A percentile compares a stretch with the other conserved stretches of the same genome.
phyloP scores from a whole-genome alignment of 2,888 invertebrate genomes.

The Embidobia sp. region DNA sequence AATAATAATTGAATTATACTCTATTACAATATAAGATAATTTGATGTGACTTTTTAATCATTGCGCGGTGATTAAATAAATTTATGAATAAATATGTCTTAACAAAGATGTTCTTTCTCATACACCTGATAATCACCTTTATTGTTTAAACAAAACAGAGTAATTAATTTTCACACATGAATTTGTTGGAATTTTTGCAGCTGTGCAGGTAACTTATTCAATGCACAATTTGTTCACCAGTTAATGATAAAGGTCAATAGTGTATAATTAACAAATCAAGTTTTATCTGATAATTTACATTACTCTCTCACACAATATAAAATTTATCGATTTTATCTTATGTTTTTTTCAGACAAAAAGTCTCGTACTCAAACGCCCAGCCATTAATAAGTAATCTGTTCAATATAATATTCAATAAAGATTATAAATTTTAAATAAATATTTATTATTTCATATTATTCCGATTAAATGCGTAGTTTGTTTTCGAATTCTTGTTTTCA shows the following conservation, averaged over 20 bases:
- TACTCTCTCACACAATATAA: conserved; percentile 53
- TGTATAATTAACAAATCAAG: conserved; percentile 60
- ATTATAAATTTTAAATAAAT: too few species aligned
- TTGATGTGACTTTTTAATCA: too few species aligned
- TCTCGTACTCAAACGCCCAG: too few species aligned
- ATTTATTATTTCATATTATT: too few species aligned
- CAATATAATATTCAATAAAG: too few species aligned
- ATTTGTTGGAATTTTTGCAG: conserved; percentile 42
- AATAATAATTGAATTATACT: too few species aligned
- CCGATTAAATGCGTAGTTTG: too few species aligned
- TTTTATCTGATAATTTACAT: conserved; percentile 56
- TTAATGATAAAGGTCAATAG: conserved; percentile 54
- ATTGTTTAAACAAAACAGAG: conserved; percentile 18
- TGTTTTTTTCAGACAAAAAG: conserved; percentile 36
- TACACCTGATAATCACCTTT: conserved; percentile 11
- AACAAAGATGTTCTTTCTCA: neutral
- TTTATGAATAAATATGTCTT: neutral
- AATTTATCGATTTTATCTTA: conserved; percentile 44
- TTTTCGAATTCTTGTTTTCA: too few species aligned
- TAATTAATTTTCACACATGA: conserved; percentile 37
- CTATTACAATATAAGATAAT: too few species aligned
- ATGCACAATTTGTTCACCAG: conserved; percentile 50
- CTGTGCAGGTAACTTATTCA: conserved; percentile 47
- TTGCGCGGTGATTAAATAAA: neutral
- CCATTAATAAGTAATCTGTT: too few species aligned